Percentiles rank a stretch among this genome's conserved stretches.
These are phyloP conservation scores for Myripristis murdjan DNA, from an alignment of 2,797 vertebrate genomes.

Conservation along the genomic window DNA sequence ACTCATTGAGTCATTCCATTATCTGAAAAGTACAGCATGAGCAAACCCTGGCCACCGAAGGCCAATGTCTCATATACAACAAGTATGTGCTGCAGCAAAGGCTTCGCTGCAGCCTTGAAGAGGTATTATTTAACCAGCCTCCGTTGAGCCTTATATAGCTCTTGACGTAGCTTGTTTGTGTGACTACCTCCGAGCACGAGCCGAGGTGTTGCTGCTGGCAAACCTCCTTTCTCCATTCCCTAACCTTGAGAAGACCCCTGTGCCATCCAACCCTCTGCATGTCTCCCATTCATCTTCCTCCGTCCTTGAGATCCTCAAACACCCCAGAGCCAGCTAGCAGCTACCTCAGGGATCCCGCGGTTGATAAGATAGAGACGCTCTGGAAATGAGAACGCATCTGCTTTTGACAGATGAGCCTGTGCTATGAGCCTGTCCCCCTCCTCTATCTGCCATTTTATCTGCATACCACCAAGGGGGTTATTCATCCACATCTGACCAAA, in stretches of 20 bases:
- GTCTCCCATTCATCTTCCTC: slow-evolving; percentile 49
- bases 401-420: slow-evolving; percentile 56
- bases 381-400: slow-evolving; percentile 64
- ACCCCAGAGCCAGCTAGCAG: slow-evolving; percentile 39
- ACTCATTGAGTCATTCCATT: slow-evolving; percentile 13
- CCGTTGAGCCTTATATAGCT: neutral
- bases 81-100: neutral
- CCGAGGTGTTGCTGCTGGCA: slow-evolving; percentile 2
- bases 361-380: slow-evolving; percentile 49
- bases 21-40: slow-evolving; percentile 3
- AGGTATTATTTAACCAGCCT: slow-evolving; percentile 1
- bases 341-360: slow-evolving; percentile 36
- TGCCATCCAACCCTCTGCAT: slow-evolving; percentile 14
- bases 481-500: slow-evolving; percentile 57
- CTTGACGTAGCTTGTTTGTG: neutral
- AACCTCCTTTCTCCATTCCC: slow-evolving; percentile 9
- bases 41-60: slow-evolving; percentile 4
- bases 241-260: slow-evolving; percentile 49
- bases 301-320: slow-evolving; percentile 51
- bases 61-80: neutral
- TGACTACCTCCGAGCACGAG: neutral
- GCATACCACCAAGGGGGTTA: slow-evolving; percentile 44
- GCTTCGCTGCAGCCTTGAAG: slow-evolving; percentile 6
- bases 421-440: slow-evolving; percentile 29
- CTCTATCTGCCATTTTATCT: slow-evolving; percentile 59